phyloP scores from a whole-genome alignment of 2,888 invertebrate species.

The Sinopyrophorus schimmeli region DNA sequence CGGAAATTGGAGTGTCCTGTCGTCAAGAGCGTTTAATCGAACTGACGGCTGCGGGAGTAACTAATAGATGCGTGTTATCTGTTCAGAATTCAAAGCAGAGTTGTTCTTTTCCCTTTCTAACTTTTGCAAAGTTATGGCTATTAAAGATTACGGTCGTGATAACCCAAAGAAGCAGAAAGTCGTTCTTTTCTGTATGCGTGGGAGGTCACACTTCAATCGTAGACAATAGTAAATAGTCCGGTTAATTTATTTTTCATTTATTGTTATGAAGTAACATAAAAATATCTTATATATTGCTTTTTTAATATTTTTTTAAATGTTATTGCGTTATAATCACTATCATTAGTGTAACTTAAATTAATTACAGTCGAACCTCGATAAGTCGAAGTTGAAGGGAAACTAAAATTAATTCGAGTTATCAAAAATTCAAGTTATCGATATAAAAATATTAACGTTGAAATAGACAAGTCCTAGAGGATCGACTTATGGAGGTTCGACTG shows the following conservation, averaged over 20 bases:
- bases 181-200: conserved; percentile 32
- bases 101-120: conserved; percentile 29
- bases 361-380: too few species aligned
- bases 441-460: too few species aligned
- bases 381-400: too few species aligned
- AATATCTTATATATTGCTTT: too few species aligned
- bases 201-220: conserved; percentile 31
- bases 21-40: conserved; percentile 26
- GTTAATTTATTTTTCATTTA: conserved; percentile 32
- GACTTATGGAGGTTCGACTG: too few species aligned
- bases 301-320: too few species aligned
- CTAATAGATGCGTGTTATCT: conserved; percentile 34
- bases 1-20: conserved; percentile 44
- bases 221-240: conserved; percentile 35
- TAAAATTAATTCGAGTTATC: too few species aligned
- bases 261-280: conserved; percentile 33
- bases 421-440: too few species aligned
- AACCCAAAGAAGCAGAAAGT: conserved; percentile 18
- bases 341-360: too few species aligned
- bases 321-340: too few species aligned
- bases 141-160: conserved; percentile 20
- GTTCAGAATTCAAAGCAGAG: conserved; percentile 32
- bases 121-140: conserved; percentile 29
- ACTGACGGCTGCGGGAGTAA: conserved; percentile 28
- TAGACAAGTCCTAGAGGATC: too few species aligned